Evolutionary conservation across 2,113 vertebrate genomes (phyloP).

Genomic region (Ariopsis seemanni): DNA sequence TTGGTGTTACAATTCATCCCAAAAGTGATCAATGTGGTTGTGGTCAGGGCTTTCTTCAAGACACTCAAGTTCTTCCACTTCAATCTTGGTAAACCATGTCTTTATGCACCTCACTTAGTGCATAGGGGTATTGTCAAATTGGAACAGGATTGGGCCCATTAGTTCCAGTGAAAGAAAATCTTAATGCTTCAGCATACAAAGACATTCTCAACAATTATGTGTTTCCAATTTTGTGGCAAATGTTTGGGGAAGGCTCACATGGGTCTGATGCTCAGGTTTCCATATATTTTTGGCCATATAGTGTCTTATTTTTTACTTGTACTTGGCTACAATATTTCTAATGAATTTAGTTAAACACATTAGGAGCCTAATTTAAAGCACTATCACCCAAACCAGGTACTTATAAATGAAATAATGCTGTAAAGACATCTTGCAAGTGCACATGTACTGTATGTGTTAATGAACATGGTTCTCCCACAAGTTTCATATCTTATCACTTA

Average conservation of each 20-base stretch:
- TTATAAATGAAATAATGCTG: not conserved
- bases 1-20: not conserved
- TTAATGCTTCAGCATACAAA: not conserved
- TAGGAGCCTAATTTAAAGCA: not conserved
- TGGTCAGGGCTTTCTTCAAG: not conserved
- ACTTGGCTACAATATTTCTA: not conserved
- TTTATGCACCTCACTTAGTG: no score
- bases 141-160: not conserved
- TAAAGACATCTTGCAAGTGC: not conserved
- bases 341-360: not conserved
- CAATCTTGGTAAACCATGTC: not conserved
- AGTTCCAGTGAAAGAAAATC: not conserved
- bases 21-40: not conserved
- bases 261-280: no score
- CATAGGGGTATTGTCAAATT: not conserved
- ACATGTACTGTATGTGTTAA: not conserved
- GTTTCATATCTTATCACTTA: no score
- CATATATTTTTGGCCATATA: not conserved
- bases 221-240: not conserved
- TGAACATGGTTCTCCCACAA: no score
- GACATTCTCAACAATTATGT: not conserved
- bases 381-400: not conserved
- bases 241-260: no score
- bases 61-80: not conserved
- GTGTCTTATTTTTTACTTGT: not conserved